Base-by-base conservation (phyloP, 2,797 vertebrate genomes). In the Cottoperca gobio region DNA sequence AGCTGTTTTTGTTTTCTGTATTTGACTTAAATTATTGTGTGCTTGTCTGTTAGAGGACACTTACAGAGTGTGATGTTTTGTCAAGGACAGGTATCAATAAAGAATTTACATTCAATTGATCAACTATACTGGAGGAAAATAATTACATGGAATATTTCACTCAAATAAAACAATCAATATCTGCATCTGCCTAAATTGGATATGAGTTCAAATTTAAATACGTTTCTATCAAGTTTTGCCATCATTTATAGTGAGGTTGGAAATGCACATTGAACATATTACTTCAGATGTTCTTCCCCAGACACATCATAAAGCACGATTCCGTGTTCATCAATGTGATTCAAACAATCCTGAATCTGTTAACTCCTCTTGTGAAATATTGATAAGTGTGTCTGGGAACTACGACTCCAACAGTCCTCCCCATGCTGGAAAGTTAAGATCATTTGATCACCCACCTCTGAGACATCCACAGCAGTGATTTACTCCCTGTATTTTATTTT, bases 361-460 rank as follows among this genome's bases (percentile, higher is more conserved):
- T 43, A 72, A 50, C 73, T 69, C 62, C 71, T 54, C 67, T 67
- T 58, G 59, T 90, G 80, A 93, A 91, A 89, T 86, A 89, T 77
- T 88, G 78, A 87, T 66, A 80, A 60, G 52, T 74, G 85, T 60
- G 81, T 88, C 87, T 84, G 77, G 74, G 71, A 89, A 84, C 76
- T 28, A 16, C 73, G 70, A 21, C 65, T 87, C 54, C 62, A 72
- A 69, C 76, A 76, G 79, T 78, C 85, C 85, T 78, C 72, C 78
- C 43, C 45, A 2, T 79, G 76, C 87, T 79, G 76, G 40, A 78
- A 89, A 87, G 66, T 80, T 84, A 84, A 90, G 80, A 86, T 88
- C 87, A 90, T 93, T 93, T 92, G 85, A 92, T 94, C 90, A 88
- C 70, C 78, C 73, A 79, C 86, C 86, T 82, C 80, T 78, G 75